Evolutionary conservation across 2,888 invertebrate genomes (phyloP).

Genomic region (Fragum whitleyi): DNA sequence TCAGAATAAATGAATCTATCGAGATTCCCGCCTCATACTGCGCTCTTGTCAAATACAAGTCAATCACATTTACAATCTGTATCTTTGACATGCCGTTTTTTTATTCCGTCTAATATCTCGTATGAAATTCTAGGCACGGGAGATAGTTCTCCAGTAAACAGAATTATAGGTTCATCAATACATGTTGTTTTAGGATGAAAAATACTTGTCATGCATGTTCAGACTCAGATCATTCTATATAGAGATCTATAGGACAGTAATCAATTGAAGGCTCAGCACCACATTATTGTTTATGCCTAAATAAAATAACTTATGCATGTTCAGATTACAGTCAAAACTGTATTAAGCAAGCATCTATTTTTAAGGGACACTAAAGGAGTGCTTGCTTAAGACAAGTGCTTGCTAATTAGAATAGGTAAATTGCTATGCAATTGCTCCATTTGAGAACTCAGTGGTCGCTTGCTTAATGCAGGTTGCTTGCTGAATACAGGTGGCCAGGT

Average conservation of each 20-base stretch:
- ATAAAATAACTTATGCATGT: background rate
- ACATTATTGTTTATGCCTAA: no score
- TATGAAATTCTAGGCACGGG: constrained; percentile 27
- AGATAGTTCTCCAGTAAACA: constrained; percentile 23
- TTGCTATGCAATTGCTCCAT: no score
- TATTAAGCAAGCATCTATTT: no score
- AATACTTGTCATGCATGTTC: background rate
- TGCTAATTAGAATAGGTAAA: no score
- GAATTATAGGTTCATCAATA: constrained; percentile 29
- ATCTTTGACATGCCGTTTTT: constrained; percentile 27
- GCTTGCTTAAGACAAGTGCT: no score
- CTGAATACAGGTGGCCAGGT: no score
- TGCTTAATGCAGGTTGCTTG: no score
- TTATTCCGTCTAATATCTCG: constrained; percentile 18
- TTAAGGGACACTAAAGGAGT: no score
- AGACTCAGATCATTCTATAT: background rate
- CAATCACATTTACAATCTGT: constrained; percentile 27
- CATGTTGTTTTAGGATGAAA: constrained; percentile 30
- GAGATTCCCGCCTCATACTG: constrained; percentile 13
- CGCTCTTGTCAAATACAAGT: constrained; percentile 21
- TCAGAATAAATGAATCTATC: constrained; percentile 16
- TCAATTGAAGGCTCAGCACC: no score
- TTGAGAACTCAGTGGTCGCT: no score
- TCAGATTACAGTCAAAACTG: no score
- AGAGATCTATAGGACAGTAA: no score